phyloP scores from a whole-genome alignment of 2,113 vertebrate genomes.

The Peromyscus polionotus region DNA sequence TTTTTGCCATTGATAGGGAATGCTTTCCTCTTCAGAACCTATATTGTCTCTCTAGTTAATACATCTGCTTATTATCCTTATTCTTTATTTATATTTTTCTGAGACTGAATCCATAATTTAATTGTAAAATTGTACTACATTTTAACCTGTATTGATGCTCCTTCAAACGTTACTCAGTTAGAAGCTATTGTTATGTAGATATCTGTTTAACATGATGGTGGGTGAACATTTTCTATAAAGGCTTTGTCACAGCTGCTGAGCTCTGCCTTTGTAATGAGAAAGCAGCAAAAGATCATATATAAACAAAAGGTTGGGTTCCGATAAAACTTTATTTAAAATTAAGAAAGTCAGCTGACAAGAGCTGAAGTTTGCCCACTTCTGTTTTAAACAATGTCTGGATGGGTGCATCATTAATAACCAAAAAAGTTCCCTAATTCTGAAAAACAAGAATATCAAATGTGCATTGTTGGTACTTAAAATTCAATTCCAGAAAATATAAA shows the following conservation, averaged over 20 bases:
- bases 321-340: slow-evolving; percentile 27
- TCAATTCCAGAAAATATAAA: slow-evolving; percentile 32
- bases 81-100: slow-evolving; percentile 11
- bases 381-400: background rate
- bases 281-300: background rate
- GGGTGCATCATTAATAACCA: background rate
- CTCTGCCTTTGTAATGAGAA: slow-evolving; percentile 1
- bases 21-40: background rate
- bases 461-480: background rate
- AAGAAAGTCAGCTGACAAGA: background rate
- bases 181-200: background rate
- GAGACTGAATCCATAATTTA: background rate
- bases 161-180: background rate
- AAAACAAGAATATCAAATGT: background rate
- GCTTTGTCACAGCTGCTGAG: background rate
- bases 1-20: background rate
- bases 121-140: background rate
- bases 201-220: background rate
- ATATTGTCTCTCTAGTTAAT: background rate
- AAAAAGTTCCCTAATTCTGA: background rate
- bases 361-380: background rate
- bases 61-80: background rate
- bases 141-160: background rate
- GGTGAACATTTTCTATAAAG: background rate
- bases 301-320: background rate